Base-by-base conservation (phyloP, 2,888 invertebrate genomes). In the Drosophila infuscata region DNA sequence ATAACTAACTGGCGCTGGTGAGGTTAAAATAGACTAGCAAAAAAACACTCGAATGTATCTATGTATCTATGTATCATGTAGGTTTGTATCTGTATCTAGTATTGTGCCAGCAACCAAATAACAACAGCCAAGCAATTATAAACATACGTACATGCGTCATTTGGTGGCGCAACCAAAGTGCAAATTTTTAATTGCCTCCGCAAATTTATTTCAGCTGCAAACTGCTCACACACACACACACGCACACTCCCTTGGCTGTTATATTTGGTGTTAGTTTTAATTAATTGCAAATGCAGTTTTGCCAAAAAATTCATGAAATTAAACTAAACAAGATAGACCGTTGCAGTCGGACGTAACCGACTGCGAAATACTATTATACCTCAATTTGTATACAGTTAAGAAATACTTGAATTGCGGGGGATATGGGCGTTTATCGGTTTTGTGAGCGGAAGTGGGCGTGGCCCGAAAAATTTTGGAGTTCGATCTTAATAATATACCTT, bases 201-300 rank as follows among this genome's bases (percentile, higher is more conserved):
- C 59, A 81, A 81, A 79, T 80, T 85, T 73, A 73, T 85, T 85
- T 85, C 88, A 80, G 78, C 89, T 88, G 76, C 88, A 52, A 59
- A 56, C 68, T 65, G 68, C 76, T 58, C 54, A 0, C n/a, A 9
- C 41, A n/a, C 17, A 38, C 30, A 29, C 43, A 33, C 36, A n/a
- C 25, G 32, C 57, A 53, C 60, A 63, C n/a, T 49, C 30, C 41
- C 32, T 20, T 41, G 48, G 35, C 38, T n/a, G 11, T 67, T 70
- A 72, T 48, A 61, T 81, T 63, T 73, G 60, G 69, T 59, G 61
- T 70, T 56, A 58, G 32, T 70, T 63, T 85, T 85, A 84, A 85
- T 88, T 82, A 85, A 89, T 82, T 77, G 77, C 77, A 75, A 85
- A 89, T 77, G 71, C 73, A 69, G 72, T 76, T 76, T 70, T 65